Evolutionary conservation across 2,113 vertebrate genomes (phyloP), one percentile per base, ranked within the genome.

Genomic region (Leucopsar rothschildi): DNA sequence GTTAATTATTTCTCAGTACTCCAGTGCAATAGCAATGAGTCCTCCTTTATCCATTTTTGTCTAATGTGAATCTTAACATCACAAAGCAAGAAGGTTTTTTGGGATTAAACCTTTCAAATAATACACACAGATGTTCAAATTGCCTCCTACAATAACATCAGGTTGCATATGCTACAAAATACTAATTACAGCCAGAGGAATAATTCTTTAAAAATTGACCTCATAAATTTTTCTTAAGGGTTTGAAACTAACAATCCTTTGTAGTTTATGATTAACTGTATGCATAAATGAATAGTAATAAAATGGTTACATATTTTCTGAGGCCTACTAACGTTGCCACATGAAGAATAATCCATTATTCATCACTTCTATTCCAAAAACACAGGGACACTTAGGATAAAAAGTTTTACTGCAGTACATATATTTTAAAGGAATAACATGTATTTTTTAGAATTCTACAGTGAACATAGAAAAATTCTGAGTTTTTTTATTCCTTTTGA

Each of bases 241-340:
- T 96, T 96, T 0, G 29, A 96, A 97, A 93, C 86, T 73, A 96
- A 89, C 93, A 94, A 92, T 93, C 66, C 81, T 97, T 98, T 97
- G 93, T 92, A 97, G 97, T 96, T 95, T 75, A 64, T 97, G 94
- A 98, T 98, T 98, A 98, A 97, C 80, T 93, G 96, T 87, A 92
- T 97, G 97, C 94, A 97, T 97, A 96, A 96, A 98, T 97, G 96
- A 98, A 98, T 98, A 97, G 96, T 98, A 98, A 98, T 97, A 98
- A 95, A 95, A 87, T 88, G 18, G 61, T 87, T 90, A 76, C 52
- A 45, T 79, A 75, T 88, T 47, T 95, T 96, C 55, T 81, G 45
- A 94, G 27, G 45, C 77, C 86, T 88, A 65, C 78, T 96, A 92
- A 83, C 29, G 79, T 40, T 72, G 56, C 19, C 78, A 75, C 27